A percentile compares a stretch with the other conserved stretches of the same genome.
Conservation (phyloP, 2,113 vertebrate genomes). For the Centropristis striata region DNA sequence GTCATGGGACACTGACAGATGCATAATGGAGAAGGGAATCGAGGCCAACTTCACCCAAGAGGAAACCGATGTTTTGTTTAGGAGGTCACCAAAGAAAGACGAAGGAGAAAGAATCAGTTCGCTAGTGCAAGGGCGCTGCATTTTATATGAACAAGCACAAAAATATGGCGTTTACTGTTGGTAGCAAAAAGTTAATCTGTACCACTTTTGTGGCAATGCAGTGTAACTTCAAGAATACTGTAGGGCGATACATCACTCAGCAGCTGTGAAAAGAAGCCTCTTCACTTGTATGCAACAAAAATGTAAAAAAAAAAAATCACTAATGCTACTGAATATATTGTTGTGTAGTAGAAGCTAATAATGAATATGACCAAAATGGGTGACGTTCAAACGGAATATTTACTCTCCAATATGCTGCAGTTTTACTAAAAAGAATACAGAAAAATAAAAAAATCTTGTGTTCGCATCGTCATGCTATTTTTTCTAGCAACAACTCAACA, state of each 20-base stretch:
- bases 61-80: background rate
- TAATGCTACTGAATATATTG: too few species aligned
- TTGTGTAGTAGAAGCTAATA: too few species aligned
- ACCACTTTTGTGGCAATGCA: background rate
- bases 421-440: too few species aligned
- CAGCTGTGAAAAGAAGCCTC: background rate
- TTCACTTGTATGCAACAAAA: background rate
- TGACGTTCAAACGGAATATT: too few species aligned
- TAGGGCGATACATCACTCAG: background rate
- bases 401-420: too few species aligned
- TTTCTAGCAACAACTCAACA: too few species aligned
- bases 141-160: background rate
- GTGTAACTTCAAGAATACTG: background rate
- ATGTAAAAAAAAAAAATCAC: background rate
- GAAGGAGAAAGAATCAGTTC: background rate
- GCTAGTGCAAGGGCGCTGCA: background rate
- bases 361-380: too few species aligned
- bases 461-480: too few species aligned
- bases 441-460: too few species aligned
- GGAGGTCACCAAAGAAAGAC: background rate
- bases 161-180: background rate
- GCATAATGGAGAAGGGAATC: conserved; percentile 16
- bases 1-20: conserved; percentile 18
- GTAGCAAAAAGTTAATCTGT: background rate
- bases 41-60: conserved; percentile 17